A percentile compares a stretch with the other conserved stretches of the same genome.
phyloP scores from a whole-genome alignment of 2,888 invertebrate species.

The Oligia fasciuncula region DNA sequence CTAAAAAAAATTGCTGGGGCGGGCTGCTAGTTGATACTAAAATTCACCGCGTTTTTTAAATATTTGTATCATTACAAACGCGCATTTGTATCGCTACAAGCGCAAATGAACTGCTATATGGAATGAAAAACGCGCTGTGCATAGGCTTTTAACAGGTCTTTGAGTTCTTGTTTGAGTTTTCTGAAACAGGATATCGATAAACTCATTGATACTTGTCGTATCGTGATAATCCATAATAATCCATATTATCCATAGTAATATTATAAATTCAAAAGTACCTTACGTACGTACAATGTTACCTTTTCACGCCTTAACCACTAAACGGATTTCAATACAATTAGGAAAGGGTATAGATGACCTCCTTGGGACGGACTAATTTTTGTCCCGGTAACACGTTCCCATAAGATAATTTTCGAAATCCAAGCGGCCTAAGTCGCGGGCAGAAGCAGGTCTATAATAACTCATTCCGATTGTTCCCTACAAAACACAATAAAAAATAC shows the following conservation, averaged over 20 bases:
- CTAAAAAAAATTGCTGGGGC: too few species aligned
- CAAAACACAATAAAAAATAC: neutral
- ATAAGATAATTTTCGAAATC: neutral
- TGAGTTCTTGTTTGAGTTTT: slow-evolving; percentile 27
- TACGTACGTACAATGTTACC: too few species aligned
- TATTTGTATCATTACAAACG: too few species aligned
- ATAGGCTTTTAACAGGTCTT: slow-evolving; percentile 16
- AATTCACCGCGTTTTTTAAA: neutral
- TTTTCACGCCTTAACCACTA: neutral
- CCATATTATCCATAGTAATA: neutral
- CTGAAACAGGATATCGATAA: slow-evolving; percentile 36
- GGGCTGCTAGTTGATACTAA: slow-evolving; percentile 20
- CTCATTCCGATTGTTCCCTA: neutral
- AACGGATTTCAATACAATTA: neutral
- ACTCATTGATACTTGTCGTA: slow-evolving; percentile 2
- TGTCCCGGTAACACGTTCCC: neutral
- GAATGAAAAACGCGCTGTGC: too few species aligned
- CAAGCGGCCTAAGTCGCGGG: neutral
- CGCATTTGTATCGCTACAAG: too few species aligned
- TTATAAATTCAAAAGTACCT: neutral
- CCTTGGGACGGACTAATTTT: neutral
- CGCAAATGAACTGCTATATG: too few species aligned
- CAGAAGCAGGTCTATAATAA: neutral
- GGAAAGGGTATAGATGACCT: neutral
- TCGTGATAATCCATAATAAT: slow-evolving; percentile 7